Conservation (phyloP, 2,797 vertebrate genomes). For the Rhynchotus rufescens region DNA sequence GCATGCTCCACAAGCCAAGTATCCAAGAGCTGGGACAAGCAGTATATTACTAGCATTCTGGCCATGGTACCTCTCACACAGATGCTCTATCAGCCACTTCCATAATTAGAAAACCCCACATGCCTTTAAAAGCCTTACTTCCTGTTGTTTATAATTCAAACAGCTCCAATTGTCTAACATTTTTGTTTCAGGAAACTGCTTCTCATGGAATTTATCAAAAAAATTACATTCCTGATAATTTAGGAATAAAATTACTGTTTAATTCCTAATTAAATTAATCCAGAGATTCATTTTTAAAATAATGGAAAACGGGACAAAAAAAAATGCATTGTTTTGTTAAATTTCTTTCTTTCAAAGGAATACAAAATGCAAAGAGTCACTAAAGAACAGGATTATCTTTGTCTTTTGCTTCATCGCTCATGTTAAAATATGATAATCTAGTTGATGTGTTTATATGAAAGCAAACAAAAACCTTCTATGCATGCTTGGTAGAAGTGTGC, state of each 20-base stretch:
- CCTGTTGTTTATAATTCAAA: neutral
- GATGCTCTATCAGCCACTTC: neutral
- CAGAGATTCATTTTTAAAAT: too few relatives aligned
- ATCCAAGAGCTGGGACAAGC: neutral
- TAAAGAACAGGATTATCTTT: neutral
- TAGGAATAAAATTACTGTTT: too few relatives aligned
- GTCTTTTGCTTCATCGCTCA: neutral
- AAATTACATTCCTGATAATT: neutral
- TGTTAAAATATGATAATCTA: neutral
- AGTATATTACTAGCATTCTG: neutral
- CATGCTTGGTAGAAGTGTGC: neutral
- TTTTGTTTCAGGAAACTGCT: neutral
- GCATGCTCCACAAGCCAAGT: neutral
- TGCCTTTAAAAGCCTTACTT: conserved; percentile 1
- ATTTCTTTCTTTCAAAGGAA: neutral
- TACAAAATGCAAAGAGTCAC: neutral
- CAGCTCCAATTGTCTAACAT: neutral
- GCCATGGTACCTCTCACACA: neutral
- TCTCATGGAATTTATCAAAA: neutral
- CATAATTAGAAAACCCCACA: neutral
- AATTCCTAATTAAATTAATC: too few relatives aligned
- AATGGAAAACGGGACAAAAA: neutral
- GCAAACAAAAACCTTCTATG: neutral
- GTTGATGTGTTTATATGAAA: neutral
- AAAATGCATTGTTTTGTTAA: neutral